Conservation (phyloP, 2,113 vertebrate species). For the Eclectus roratus region DNA sequence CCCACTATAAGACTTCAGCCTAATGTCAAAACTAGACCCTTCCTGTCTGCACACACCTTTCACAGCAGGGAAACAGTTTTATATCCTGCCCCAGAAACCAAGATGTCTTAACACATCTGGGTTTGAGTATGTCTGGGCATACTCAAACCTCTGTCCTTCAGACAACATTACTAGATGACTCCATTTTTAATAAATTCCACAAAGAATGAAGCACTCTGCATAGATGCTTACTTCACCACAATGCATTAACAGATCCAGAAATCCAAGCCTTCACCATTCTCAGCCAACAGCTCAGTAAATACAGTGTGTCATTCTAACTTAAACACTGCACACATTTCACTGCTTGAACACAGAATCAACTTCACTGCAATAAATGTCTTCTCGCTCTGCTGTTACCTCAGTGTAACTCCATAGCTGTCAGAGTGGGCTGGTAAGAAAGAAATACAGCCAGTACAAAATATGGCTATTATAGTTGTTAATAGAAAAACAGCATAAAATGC, state of each 20-base stretch:
- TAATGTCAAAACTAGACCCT: background rate
- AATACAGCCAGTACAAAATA: background rate
- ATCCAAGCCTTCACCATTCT: background rate
- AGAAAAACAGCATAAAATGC: background rate
- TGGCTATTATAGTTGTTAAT: background rate
- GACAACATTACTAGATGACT: background rate
- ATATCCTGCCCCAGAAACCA: background rate
- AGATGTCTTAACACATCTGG: background rate
- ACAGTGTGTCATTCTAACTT: background rate
- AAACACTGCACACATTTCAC: background rate
- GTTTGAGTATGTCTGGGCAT: background rate
- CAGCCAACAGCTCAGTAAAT: background rate
- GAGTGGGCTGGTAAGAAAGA: background rate
- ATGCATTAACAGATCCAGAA: background rate
- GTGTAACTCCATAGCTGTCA: background rate
- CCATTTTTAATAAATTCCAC: background rate
- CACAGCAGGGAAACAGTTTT: background rate
- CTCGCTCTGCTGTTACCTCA: background rate
- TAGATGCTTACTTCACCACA: background rate
- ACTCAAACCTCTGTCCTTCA: background rate
- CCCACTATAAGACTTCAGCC: background rate
- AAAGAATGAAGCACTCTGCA: background rate
- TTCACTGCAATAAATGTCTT: background rate
- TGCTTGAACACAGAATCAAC: background rate
- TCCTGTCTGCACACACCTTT: background rate